Percentiles rank a stretch among this genome's conserved stretches.
phyloP scores from a whole-genome alignment of 2,113 vertebrate species.

The Seriola aureovittata region DNA sequence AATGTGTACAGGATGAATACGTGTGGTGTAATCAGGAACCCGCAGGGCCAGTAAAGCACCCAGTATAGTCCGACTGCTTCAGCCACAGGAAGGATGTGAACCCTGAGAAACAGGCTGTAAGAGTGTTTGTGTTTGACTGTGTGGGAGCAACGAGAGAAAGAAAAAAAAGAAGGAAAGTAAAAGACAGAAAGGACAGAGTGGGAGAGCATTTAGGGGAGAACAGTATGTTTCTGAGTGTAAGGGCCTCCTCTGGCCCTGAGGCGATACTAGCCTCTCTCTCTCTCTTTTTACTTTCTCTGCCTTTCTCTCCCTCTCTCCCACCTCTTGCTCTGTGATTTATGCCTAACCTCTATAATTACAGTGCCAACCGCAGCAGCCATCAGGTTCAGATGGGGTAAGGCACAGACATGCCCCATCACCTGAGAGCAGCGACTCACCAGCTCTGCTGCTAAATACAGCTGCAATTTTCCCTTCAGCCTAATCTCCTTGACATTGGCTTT shows the following conservation, averaged over 20 bases:
- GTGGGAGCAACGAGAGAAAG: conserved; percentile 3
- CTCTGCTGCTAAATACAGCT: conserved; percentile 57
- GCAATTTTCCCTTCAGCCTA: conserved; percentile 76
- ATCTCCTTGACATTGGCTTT: conserved; percentile 70
- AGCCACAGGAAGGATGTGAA: conserved; percentile 50
- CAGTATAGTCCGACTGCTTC: conserved; percentile 22
- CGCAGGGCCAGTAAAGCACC: conserved; percentile 47
- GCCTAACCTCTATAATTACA: conserved; percentile 75
- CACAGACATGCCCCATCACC: conserved; percentile 78
- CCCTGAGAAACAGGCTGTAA: conserved; percentile 19
- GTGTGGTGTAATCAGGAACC: conserved; percentile 38
- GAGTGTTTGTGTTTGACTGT: conserved; percentile 33
- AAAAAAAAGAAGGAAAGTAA: conserved; percentile 1
- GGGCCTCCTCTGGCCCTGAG: conserved; percentile 54
- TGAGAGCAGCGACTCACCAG: conserved; percentile 49
- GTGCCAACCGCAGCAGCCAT: conserved; percentile 67
- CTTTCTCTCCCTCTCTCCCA: conserved; percentile 15
- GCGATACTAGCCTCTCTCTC: conserved; percentile 42
- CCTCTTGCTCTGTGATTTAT: conserved; percentile 73
- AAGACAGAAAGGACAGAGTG: neutral
- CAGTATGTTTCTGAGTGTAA: conserved; percentile 65
- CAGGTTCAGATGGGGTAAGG: conserved; percentile 76
- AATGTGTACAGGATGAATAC: conserved; percentile 44
- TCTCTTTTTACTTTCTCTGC: conserved; percentile 48
- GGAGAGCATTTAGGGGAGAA: conserved; percentile 55